phyloP scores from a whole-genome alignment of 2,797 vertebrate genomes.

The Sebastiscus albofasciatus region DNA sequence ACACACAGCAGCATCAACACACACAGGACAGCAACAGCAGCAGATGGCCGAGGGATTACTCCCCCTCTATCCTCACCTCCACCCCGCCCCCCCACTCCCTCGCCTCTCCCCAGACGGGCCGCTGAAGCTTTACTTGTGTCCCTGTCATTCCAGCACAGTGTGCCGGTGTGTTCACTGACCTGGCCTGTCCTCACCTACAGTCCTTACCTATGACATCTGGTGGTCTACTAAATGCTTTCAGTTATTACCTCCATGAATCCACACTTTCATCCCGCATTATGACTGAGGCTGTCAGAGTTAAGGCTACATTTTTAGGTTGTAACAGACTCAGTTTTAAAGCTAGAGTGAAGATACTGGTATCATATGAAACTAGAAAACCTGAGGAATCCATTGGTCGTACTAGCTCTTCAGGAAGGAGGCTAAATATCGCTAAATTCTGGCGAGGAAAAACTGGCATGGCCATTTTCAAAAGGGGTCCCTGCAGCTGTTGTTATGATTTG shows the following conservation, averaged over 20 bases:
- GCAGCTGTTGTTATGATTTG: too few relatives aligned
- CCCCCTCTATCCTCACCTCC: conserved; percentile 50
- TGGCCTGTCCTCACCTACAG: conserved; percentile 24
- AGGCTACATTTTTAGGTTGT: too few relatives aligned
- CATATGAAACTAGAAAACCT: too few relatives aligned
- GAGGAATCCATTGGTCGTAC: too few relatives aligned
- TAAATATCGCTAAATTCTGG: too few relatives aligned
- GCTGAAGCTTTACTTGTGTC: conserved; percentile 52
- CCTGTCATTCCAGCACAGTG: conserved; percentile 37
- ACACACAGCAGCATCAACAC: conserved; percentile 12
- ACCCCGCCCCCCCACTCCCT: conserved; percentile 1
- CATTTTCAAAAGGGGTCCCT: too few relatives aligned
- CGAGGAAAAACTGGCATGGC: too few relatives aligned
- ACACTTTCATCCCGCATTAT: not conserved
- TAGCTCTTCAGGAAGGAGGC: too few relatives aligned
- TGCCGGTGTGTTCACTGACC: conserved; percentile 9
- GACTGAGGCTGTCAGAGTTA: not conserved
- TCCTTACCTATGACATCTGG: conserved; percentile 31
- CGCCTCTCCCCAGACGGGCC: conserved; percentile 24
- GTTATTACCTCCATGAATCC: not conserved
- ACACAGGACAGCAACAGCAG: conserved; percentile 48
- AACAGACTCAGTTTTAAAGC: too few relatives aligned
- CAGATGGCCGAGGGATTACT: conserved; percentile 85
- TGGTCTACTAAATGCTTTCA: conserved; percentile 18
- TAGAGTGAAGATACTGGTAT: too few relatives aligned